Evolutionary conservation across 1,140 invertebrate genomes (phyloP).

Genomic region (Catajapyx aquilonaris): DNA sequence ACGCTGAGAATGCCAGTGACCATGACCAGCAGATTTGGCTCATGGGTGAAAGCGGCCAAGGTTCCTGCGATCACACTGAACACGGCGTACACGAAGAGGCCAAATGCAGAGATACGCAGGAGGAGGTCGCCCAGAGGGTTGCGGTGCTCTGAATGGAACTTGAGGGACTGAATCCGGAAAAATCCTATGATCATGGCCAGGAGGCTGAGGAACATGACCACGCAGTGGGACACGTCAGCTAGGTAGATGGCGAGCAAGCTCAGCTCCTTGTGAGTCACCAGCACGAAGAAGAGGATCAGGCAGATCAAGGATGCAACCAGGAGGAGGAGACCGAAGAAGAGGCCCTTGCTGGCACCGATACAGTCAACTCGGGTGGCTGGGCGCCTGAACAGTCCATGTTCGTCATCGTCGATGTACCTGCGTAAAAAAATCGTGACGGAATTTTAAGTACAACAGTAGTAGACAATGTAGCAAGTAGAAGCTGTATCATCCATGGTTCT

Average conservation of each 20-base stretch:
- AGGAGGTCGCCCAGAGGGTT: conserved; percentile 76
- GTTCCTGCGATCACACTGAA: conserved; percentile 83
- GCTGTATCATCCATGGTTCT: no score
- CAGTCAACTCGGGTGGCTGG: conserved; percentile 54
- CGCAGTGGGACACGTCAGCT: conserved; percentile 73
- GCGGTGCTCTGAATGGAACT: conserved; percentile 71
- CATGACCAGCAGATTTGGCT: conserved; percentile 73
- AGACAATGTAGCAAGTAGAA: no score
- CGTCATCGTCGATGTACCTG: no score
- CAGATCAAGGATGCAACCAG: conserved; percentile 80
- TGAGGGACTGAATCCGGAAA: conserved; percentile 63
- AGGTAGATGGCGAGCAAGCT: conserved; percentile 67
- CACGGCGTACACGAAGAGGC: conserved; percentile 74
- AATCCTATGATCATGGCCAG: conserved; percentile 77
- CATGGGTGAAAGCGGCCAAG: conserved; percentile 54
- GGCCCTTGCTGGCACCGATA: conserved; percentile 73
- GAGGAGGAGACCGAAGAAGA: conserved; percentile 79
- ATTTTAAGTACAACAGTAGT: no score
- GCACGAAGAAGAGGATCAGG: conserved; percentile 81
- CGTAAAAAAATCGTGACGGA: no score
- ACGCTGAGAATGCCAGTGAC: conserved; percentile 69
- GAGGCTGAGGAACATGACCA: conserved; percentile 64
- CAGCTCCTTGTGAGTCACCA: conserved; percentile 60
- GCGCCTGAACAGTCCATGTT: no score
- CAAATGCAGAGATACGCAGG: conserved; percentile 72